Conservation (phyloP, 2,113 vertebrate genomes). For the Tricholaema leucomelas region DNA sequence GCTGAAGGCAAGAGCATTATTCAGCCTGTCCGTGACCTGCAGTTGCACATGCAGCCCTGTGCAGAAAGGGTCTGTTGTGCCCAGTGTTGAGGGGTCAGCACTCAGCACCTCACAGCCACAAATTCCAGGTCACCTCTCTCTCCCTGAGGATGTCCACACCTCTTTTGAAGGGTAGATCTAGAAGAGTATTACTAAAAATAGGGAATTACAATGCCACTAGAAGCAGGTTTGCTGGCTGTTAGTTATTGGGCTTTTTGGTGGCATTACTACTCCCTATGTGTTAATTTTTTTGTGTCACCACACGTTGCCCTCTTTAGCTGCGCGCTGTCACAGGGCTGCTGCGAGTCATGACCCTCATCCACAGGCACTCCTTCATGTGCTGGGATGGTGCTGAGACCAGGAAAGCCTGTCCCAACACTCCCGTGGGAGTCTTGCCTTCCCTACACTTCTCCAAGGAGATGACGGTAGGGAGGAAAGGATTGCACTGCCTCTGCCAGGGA, state of each 20-base stretch:
- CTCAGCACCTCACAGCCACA: fast-evolving
- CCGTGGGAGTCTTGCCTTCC: not conserved
- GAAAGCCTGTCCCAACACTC: not conserved
- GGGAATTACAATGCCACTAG: fast-evolving
- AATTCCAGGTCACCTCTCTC: not conserved
- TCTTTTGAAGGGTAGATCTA: not conserved
- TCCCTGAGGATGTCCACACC: not conserved
- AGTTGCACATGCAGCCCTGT: fast-evolving
- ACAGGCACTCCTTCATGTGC: fast-evolving
- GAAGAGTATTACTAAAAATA: fast-evolving
- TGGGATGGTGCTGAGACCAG: not conserved
- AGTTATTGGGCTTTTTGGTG: not conserved
- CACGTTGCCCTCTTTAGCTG: not conserved
- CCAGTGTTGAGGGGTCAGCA: fast-evolving
- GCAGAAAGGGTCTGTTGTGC: not conserved
- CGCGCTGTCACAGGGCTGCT: fast-evolving
- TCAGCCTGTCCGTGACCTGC: fast-evolving
- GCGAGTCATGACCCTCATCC: fast-evolving
- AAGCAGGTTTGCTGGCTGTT: not conserved
- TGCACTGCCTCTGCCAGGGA: not conserved
- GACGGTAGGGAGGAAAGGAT: not conserved
- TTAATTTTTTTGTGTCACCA: not conserved
- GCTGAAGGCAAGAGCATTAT: not conserved
- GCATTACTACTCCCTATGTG: fast-evolving
- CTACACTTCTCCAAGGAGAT: not conserved